Percentiles rank a stretch among this genome's conserved stretches.
Conservation (phyloP, 2,113 vertebrate genomes). For the Brachypodius melanocephalos region DNA sequence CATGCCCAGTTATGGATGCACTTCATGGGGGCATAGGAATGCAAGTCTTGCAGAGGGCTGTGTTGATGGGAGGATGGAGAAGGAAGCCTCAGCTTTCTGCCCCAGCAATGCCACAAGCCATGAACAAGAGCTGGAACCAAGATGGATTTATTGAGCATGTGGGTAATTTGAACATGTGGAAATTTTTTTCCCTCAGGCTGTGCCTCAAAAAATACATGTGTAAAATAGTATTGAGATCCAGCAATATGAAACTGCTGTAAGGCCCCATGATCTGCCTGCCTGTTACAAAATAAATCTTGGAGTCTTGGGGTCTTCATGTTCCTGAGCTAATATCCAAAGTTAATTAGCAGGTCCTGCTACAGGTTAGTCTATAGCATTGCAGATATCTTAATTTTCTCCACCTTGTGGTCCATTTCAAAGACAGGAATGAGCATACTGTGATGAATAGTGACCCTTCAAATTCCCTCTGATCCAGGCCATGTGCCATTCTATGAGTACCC, state of each 20-base stretch:
- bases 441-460: not conserved
- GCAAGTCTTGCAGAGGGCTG: not conserved
- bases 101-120: not conserved
- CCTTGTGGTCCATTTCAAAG: not conserved
- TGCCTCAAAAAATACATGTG: not conserved
- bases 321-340: not conserved
- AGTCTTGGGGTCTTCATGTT: not conserved
- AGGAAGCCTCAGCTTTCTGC: not conserved
- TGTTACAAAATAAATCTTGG: not conserved
- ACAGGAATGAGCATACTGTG: not conserved
- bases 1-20: not conserved
- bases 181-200: not conserved
- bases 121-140: not conserved
- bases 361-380: not conserved
- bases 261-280: not conserved
- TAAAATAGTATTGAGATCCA: not conserved
- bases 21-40: not conserved
- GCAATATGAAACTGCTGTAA: not conserved
- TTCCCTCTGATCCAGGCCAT: not conserved
- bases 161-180: not conserved
- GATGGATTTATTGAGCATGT: not conserved
- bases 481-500: not conserved
- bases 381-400: not conserved
- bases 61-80: not conserved
- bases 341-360: not conserved